These are phyloP conservation scores for Parauchenoglanis punctatus DNA, from an alignment of 2,797 vertebrate species.

Conservation along the genomic window DNA sequence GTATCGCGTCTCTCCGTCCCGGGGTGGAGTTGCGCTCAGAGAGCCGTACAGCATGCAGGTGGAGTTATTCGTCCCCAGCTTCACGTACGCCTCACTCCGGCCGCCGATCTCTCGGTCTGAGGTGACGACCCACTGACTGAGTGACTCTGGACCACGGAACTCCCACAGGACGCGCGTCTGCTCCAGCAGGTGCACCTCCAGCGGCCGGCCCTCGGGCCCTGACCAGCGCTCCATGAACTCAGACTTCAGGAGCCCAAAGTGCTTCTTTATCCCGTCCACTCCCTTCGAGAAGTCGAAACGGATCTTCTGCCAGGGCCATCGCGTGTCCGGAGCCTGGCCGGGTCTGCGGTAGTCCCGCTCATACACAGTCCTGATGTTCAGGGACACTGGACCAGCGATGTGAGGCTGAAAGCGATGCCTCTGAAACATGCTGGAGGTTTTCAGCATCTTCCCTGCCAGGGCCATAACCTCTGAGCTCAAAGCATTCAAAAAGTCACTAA, in stretches of 20 bases:
- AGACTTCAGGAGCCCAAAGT: slow-evolving; percentile 77
- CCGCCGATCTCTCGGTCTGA: slow-evolving; percentile 90
- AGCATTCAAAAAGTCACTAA: slow-evolving; percentile 32
- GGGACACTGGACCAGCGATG: slow-evolving; percentile 43
- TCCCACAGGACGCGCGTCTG: slow-evolving; percentile 88
- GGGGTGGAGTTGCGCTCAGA: slow-evolving; percentile 79
- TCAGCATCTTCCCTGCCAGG: slow-evolving; percentile 57
- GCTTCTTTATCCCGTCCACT: slow-evolving; percentile 77
- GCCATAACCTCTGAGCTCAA: slow-evolving; percentile 13
- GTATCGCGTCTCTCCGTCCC: slow-evolving; percentile 86
- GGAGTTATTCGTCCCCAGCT: slow-evolving; percentile 81
- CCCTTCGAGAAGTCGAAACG: slow-evolving; percentile 80
- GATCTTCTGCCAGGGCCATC: slow-evolving; percentile 72
- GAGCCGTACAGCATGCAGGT: slow-evolving; percentile 85
- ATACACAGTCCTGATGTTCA: slow-evolving; percentile 50
- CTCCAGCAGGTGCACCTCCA: slow-evolving; percentile 77
- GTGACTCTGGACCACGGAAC: slow-evolving; percentile 85
- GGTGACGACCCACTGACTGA: slow-evolving; percentile 85
- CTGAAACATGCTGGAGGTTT: slow-evolving; percentile 54
- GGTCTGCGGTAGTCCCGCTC: slow-evolving; percentile 79
- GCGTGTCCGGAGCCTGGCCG: slow-evolving; percentile 70
- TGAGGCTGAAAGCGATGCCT: slow-evolving; percentile 44
- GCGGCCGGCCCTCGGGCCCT: slow-evolving; percentile 77
- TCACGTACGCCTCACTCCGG: slow-evolving; percentile 82
- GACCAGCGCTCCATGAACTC: slow-evolving; percentile 71